phyloP scores from a whole-genome alignment of 2,888 invertebrate genomes.

The Troilus luridus region DNA sequence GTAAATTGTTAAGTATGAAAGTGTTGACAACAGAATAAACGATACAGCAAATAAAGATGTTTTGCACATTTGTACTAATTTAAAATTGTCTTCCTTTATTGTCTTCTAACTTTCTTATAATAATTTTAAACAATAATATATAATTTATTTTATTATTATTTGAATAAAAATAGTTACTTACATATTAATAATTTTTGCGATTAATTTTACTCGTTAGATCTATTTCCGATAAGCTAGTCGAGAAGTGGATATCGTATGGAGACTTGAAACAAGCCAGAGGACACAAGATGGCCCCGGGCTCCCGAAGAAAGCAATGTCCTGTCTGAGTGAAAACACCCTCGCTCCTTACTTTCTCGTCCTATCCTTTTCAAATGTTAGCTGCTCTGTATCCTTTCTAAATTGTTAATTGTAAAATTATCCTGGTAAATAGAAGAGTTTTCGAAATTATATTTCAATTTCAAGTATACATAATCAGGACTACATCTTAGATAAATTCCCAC shows the following conservation, averaged over 20 bases:
- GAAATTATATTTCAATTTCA: neutral
- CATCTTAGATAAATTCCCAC: too few relatives aligned
- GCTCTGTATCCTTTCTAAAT: neutral
- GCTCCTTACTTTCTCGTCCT: neutral
- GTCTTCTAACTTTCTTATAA: too few relatives aligned
- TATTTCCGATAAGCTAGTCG: neutral
- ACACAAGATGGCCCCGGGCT: neutral
- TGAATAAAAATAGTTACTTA: too few relatives aligned
- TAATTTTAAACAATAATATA: too few relatives aligned
- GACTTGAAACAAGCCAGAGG: neutral
- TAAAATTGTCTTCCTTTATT: too few relatives aligned
- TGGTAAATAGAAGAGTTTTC: neutral
- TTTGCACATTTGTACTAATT: too few relatives aligned
- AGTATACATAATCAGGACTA: too few relatives aligned
- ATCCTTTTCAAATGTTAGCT: neutral
- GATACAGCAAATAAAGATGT: too few relatives aligned
- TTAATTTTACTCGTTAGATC: neutral
- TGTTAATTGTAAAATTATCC: neutral
- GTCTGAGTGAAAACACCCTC: neutral
- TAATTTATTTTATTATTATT: too few relatives aligned
- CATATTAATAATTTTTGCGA: too few relatives aligned
- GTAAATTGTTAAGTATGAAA: too few relatives aligned
- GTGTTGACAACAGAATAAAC: too few relatives aligned
- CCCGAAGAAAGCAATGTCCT: neutral
- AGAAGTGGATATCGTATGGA: neutral